Conservation (phyloP, 2,888 invertebrate species). For the Chironomus riparius region DNA sequence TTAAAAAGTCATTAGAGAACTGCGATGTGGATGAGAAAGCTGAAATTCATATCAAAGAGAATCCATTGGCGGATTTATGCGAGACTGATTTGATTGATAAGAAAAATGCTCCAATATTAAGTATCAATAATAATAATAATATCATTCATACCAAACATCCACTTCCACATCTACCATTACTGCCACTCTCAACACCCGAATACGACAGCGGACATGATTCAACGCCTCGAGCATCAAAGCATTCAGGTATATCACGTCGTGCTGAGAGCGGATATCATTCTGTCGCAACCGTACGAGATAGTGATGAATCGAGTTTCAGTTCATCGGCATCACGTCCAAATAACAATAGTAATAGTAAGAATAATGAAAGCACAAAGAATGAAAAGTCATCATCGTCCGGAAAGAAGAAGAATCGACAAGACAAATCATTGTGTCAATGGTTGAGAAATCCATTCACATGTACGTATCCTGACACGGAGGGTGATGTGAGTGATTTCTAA, state of each 20-base stretch:
- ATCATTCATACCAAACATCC: conserved; percentile 34
- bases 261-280: conserved; percentile 90
- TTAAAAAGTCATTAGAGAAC: conserved; percentile 53
- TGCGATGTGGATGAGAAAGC: conserved; percentile 55
- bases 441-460: conserved; percentile 66
- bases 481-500: conserved; percentile 50
- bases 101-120: conserved; percentile 9
- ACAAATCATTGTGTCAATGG: conserved; percentile 67
- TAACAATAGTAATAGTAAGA: conserved; percentile 40
- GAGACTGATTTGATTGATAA: conserved; percentile 23
- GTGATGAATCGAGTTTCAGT: conserved; percentile 78
- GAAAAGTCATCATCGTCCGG: conserved; percentile 43
- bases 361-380: conserved; percentile 44
- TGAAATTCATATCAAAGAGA: conserved; percentile 51
- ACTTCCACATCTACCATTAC: conserved; percentile 34
- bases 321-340: conserved; percentile 43
- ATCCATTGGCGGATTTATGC: conserved; percentile 41
- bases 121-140: background rate
- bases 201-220: conserved; percentile 80
- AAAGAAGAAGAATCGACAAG: conserved; percentile 60
- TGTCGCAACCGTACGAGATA: conserved; percentile 65
- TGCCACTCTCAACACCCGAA: conserved; percentile 47
- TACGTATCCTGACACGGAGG: conserved; percentile 64
- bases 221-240: conserved; percentile 71
- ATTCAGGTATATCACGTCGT: conserved; percentile 67